Percentiles rank a stretch among this genome's conserved stretches.
phyloP scores from a whole-genome alignment of 1,140 invertebrate genomes.

The Drosophila tristis region DNA sequence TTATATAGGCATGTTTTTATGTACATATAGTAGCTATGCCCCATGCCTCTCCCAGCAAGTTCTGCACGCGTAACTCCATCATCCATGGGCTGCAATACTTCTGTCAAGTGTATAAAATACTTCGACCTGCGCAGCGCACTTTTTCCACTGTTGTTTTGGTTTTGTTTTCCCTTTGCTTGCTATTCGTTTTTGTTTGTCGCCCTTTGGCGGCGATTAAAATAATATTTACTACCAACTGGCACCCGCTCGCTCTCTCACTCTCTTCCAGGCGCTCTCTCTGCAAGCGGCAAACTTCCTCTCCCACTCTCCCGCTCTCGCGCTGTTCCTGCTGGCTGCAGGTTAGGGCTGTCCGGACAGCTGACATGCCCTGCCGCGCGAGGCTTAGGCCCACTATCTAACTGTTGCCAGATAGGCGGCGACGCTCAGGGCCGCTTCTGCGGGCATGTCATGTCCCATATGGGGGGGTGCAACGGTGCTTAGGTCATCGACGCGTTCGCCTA shows the following conservation, averaged over 20 bases:
- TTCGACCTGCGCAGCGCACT: too few species aligned
- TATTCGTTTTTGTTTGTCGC: slow-evolving; percentile 52
- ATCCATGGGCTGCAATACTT: too few species aligned
- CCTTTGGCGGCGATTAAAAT: slow-evolving; percentile 38
- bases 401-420: slow-evolving; percentile 23
- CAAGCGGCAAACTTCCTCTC: neutral
- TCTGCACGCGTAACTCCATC: too few species aligned
- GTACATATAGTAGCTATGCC: too few species aligned
- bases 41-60: too few species aligned
- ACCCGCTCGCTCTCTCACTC: neutral
- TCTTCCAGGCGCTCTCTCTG: neutral
- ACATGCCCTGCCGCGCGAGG: neutral
- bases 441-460: neutral
- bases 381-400: slow-evolving; percentile 26
- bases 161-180: slow-evolving; percentile 14
- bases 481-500: slow-evolving; percentile 23
- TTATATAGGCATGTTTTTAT: too few species aligned
- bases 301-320: neutral
- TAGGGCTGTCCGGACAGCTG: too few species aligned
- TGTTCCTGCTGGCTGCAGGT: too few species aligned
- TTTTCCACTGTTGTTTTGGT: slow-evolving; percentile 12
- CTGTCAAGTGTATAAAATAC: too few species aligned
- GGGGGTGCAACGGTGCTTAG: slow-evolving; percentile 3
- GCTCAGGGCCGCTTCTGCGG: slow-evolving; percentile 25
- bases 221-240: slow-evolving; percentile 40